Evolutionary conservation across 2,888 invertebrate species (phyloP), one percentile per base, ranked within the genome.

Genomic region (Ommatoiulus sabulosus): DNA sequence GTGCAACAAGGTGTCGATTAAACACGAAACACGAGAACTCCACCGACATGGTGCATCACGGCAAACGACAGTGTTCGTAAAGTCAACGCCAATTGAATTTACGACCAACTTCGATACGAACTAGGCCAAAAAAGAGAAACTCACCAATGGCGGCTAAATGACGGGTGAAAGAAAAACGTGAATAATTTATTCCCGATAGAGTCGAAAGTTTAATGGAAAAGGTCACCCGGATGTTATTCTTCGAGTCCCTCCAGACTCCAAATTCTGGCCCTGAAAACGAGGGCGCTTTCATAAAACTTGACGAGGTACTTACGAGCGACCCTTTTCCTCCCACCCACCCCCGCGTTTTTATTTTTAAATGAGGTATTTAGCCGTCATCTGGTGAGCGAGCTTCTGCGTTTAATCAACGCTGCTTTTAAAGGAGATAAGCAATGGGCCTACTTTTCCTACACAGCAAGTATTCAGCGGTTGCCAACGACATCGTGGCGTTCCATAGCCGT

Each of bases 311-410:
- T 10, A 46, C 7, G 46, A 57, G 17, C 57, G 17, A 57, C 57
- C 57, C 57, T 35, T 35, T 35, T 17, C 57, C n/a, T 20, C 63
- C n/a, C 63, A 20, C 20, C 20, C 63, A 20, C 63, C 35, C 35
- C 35, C 35, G 12, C 12, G n/a, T n/a, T n/a, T 46, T 46, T 46
- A 20, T 63, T 63, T 63, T n/a, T 20, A 63, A 63, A 63, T 63
- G 63, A 63, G 63, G 63, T 63, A 63, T 20, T 63, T 63, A 63
- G 63, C 63, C 63, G 63, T 63, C 63, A 63, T 63, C n/a, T 63
- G 63, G 63, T n/a, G 63, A 63, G 63, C 12, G 52, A 12, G 52
- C 12, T 12, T 48, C 63, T 63, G 63, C 20, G 63, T 63, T 63
- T 63, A 63, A 63, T 63, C 63, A n/a, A n/a, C 63, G 7, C 12